phyloP scores from a whole-genome alignment of 1,140 invertebrate species.

The Sesamia nonagrioides region DNA sequence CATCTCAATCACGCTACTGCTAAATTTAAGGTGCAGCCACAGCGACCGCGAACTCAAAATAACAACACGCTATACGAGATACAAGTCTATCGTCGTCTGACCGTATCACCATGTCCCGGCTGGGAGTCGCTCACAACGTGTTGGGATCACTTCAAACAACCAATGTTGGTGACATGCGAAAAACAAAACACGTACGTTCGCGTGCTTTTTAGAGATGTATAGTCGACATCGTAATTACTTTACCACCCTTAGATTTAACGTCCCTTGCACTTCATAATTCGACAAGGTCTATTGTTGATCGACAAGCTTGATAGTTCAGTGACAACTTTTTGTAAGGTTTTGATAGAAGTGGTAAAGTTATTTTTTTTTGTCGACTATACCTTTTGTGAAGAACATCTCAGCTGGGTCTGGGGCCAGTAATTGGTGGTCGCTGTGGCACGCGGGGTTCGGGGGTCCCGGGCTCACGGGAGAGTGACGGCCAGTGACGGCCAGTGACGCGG shows the following conservation, averaged over 20 bases:
- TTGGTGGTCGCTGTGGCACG: neutral
- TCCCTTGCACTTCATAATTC: neutral
- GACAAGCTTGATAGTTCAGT: too few relatives aligned
- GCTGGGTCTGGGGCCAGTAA: neutral
- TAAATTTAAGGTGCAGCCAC: neutral
- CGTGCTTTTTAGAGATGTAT: neutral
- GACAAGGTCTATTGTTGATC: too few relatives aligned
- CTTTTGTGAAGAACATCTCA: too few relatives aligned
- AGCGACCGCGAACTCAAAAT: slow-evolving; percentile 27
- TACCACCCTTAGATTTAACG: neutral
- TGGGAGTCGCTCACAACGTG: neutral
- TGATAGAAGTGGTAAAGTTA: too few relatives aligned
- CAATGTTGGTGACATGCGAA: too few relatives aligned
- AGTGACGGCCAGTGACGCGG: slow-evolving; percentile 40
- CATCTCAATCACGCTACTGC: slow-evolving; percentile 33
- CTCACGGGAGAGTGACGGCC: neutral
- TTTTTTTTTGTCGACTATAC: too few relatives aligned
- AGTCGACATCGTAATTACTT: too few relatives aligned
- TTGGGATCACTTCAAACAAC: neutral
- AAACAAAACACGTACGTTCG: too few relatives aligned
- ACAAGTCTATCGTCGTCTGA: neutral
- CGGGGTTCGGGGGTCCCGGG: neutral
- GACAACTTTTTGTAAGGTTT: too few relatives aligned
- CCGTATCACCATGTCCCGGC: slow-evolving; percentile 10
- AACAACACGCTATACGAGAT: neutral